phyloP scores from a whole-genome alignment of 1,140 invertebrate species.

The Trichomalopsis sarcophagae region DNA sequence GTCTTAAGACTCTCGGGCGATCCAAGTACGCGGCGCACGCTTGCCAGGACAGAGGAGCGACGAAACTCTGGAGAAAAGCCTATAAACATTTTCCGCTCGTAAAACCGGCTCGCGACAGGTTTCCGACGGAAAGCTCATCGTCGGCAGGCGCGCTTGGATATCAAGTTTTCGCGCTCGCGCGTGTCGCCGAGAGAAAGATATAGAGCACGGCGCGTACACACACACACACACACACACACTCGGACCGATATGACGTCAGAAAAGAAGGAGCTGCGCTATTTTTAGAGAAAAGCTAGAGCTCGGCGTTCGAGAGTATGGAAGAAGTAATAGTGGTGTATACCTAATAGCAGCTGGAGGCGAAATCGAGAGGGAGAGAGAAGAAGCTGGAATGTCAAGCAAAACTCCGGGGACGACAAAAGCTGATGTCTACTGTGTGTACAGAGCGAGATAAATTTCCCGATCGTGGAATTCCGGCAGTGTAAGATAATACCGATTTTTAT shows the following conservation, averaged over 20 bases:
- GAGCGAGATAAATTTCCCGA: not conserved
- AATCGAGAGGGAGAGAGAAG: not conserved
- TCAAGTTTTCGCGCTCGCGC: not conserved
- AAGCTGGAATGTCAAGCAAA: not conserved
- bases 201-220: not conserved
- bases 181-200: not conserved
- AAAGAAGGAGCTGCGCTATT: conserved; percentile 3
- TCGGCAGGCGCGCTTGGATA: not conserved
- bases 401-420: not conserved
- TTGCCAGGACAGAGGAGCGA: not conserved
- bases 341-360: not conserved
- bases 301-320: not conserved
- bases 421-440: not conserved
- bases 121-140: not conserved
- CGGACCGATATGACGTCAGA: conserved; percentile 25
- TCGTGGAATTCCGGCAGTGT: not conserved
- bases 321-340: no score
- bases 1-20: no score
- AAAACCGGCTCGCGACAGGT: conserved; percentile 2
- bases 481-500: conserved; percentile 8
- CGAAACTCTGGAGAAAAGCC: conserved; percentile 1
- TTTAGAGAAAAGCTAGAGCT: not conserved
- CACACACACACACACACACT: not conserved
- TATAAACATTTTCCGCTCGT: conserved; percentile 22
- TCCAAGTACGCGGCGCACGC: no score